phyloP scores from a whole-genome alignment of 2,888 invertebrate species.

The Drosophila recens region DNA sequence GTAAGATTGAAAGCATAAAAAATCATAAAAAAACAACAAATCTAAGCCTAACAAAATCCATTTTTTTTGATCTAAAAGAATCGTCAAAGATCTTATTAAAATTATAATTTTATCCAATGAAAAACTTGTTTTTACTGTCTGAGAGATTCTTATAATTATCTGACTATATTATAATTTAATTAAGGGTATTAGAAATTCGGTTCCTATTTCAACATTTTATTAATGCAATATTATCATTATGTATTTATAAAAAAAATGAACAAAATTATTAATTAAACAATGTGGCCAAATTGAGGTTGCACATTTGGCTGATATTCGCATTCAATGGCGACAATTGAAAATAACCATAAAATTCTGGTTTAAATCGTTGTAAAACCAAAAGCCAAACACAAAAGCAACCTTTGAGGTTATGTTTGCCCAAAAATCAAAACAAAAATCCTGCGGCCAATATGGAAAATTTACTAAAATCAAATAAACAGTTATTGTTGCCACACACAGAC shows the following conservation, averaged over 20 bases:
- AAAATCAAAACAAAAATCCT: constrained; percentile 56
- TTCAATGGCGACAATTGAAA: constrained; percentile 58
- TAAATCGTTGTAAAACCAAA: constrained; percentile 67
- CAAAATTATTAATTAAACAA: constrained; percentile 40
- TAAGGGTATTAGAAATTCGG: neutral
- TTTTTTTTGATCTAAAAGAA: neutral
- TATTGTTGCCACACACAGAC: constrained; percentile 37
- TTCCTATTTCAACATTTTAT: no score
- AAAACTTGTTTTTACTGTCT: neutral
- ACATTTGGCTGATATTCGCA: constrained; percentile 22
- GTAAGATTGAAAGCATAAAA: neutral
- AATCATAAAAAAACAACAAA: neutral
- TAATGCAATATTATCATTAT: constrained; percentile 12
- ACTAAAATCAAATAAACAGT: constrained; percentile 63
- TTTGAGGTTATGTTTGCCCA: constrained; percentile 67
- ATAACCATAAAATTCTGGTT: constrained; percentile 52
- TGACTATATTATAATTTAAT: neutral
- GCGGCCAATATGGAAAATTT: constrained; percentile 64
- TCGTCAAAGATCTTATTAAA: neutral
- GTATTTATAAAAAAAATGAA: constrained; percentile 1
- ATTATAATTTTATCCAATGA: neutral
- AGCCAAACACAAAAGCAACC: constrained; percentile 77
- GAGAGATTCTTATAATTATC: neutral
- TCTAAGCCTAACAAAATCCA: no score
- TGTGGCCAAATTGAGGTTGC: constrained; percentile 63